Percentiles rank a stretch among this genome's conserved stretches.
phyloP scores from a whole-genome alignment of 1,140 invertebrate species.

The Chironomus tepperi region DNA sequence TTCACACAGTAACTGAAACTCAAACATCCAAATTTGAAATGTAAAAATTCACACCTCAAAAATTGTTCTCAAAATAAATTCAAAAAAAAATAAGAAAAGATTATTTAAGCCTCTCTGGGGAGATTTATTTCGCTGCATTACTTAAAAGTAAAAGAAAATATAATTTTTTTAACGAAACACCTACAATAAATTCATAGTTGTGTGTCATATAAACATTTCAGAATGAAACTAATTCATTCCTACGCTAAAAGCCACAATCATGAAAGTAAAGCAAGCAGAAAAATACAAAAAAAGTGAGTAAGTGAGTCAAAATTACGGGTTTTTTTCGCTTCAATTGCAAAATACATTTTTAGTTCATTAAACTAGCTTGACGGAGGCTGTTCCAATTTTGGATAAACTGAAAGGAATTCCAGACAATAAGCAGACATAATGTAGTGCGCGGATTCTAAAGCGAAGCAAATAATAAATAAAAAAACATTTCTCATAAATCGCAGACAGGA shows the following conservation, averaged over 20 bases:
- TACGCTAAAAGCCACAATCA: background rate
- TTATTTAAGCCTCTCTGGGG: background rate
- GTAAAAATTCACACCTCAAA: too few relatives aligned
- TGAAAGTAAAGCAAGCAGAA: background rate
- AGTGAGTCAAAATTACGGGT: too few relatives aligned
- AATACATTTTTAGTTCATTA: background rate
- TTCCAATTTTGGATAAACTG: background rate
- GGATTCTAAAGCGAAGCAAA: background rate
- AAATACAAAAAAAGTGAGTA: background rate
- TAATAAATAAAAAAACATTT: background rate
- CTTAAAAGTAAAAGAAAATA: background rate
- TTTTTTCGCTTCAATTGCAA: too few relatives aligned
- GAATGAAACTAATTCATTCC: conserved; percentile 1
- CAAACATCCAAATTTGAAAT: too few relatives aligned
- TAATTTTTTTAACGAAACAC: background rate
- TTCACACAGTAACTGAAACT: too few relatives aligned
- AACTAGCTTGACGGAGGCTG: background rate
- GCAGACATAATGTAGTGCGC: too few relatives aligned
- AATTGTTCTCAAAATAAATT: too few relatives aligned
- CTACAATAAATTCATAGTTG: background rate
- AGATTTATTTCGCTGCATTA: background rate
- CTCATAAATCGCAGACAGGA: background rate
- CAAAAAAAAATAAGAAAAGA: too few relatives aligned
- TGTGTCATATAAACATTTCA: conserved; percentile 13
- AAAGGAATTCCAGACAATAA: background rate